Base-by-base conservation (phyloP, 1,140 invertebrate genomes). In the Fopius arisanus region DNA sequence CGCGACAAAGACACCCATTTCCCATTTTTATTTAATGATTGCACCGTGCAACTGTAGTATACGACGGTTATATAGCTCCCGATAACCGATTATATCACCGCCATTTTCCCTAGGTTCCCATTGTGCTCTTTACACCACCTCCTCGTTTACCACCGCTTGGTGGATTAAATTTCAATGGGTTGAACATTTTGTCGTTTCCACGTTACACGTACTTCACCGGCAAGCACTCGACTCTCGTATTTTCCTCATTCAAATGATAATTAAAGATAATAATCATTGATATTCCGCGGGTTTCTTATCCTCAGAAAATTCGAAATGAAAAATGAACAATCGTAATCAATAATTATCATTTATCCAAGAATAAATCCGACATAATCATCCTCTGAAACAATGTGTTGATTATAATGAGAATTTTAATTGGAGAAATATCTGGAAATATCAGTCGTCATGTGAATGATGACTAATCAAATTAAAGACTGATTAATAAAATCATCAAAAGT, bases 1-100 rank as follows among this genome's bases (percentile, higher is more conserved):
- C 12, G 1, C 14, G 28, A 65, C 26, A 33, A 31, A 72, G 78
- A 78, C 75, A 78, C 71, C 75, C 62, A 77, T 54, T 68, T 59
- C 41, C 75, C 75, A 54, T 78, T 78, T 78, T 80, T 80, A 80
- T 79, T 79, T 63, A 74, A 54, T 65, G 37, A 75, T 80, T 80
- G 51, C 73, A 14, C 14, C n/a, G 43, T 48, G 43, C 23, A 59
- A 59, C 54, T 59, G 19, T 59, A 6, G 54, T 59, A 59, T 59
- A 28, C 23, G 19, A 26, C 54, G 23, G 23, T 28, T 59, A 59
- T 59, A 59, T 28, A 59, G 54, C 21, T 59, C 5, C 41, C 67
- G 68, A 67, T 73, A 70, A 67, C 54, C 48, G 21, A 63, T 65
- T 26, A 41, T 29, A 37, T 19, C 5, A 29, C 59, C 12, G 40